Evolutionary conservation across 2,888 invertebrate genomes (phyloP).

Genomic region (Pimpla rufipes): DNA sequence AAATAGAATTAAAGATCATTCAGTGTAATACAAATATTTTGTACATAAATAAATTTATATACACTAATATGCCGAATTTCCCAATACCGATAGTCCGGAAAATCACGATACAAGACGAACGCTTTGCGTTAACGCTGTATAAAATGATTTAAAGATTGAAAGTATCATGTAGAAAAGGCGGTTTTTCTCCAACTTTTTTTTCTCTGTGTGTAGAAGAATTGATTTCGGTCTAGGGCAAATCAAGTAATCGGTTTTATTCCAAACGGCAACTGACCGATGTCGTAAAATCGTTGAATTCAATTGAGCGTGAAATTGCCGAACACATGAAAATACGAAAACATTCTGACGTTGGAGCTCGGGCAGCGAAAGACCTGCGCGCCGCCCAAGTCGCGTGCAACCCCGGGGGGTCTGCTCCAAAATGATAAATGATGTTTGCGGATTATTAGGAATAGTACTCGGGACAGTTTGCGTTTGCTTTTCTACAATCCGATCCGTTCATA

Average conservation of each 20-base stretch:
- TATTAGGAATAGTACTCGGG: constrained; percentile 75
- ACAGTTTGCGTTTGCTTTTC: constrained; percentile 77
- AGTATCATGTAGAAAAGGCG: no score
- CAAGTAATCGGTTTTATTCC: no score
- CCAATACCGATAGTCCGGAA: not conserved
- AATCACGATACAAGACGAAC: not conserved
- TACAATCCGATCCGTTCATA: constrained; percentile 73
- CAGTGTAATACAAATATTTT: constrained; percentile 41
- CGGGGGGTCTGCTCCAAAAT: constrained; percentile 72
- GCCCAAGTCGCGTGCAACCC: not conserved
- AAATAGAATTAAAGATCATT: constrained; percentile 82
- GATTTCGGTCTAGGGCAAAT: no score
- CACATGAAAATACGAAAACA: not conserved
- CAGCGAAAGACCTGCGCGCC: not conserved
- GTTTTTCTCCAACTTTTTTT: no score
- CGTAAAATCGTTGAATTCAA: no score
- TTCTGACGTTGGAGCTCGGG: not conserved
- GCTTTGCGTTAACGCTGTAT: no score
- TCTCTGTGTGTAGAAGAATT: no score
- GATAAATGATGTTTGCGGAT: constrained; percentile 84
- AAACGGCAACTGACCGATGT: no score
- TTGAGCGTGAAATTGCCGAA: not conserved
- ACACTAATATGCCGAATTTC: not conserved
- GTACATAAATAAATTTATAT: constrained; percentile 31
- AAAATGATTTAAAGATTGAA: no score